A percentile compares a stretch with the other conserved stretches of the same genome.
Evolutionary conservation across 2,113 vertebrate genomes (phyloP).

Genomic region (Alexandromys fortis): DNA sequence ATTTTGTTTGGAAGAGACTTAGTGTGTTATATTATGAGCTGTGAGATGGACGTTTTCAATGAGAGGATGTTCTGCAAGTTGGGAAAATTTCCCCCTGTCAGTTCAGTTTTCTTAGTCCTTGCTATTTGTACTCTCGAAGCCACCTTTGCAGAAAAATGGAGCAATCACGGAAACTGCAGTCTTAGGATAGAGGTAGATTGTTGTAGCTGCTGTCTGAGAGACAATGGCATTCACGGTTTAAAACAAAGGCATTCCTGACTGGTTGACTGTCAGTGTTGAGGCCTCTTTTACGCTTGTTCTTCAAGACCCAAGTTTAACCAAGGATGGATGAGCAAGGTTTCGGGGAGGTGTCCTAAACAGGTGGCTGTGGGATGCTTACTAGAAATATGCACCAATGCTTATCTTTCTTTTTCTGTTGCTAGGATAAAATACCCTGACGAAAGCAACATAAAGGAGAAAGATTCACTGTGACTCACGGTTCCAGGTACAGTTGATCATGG

Average conservation of each 20-base stretch:
- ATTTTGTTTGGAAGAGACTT: conserved; percentile 38
- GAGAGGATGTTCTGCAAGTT: conserved; percentile 30
- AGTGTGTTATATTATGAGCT: conserved; percentile 32
- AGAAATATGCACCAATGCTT: neutral
- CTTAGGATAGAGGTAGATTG: neutral
- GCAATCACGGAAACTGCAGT: conserved; percentile 18
- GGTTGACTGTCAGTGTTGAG: neutral
- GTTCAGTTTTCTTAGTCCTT: neutral
- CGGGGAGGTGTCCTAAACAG: neutral
- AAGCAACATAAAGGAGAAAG: neutral
- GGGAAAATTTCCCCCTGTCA: neutral
- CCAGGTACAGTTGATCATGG: neutral
- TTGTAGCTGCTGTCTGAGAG: neutral
- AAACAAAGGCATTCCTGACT: conserved; percentile 6
- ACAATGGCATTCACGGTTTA: neutral
- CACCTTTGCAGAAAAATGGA: neutral
- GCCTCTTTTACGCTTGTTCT: neutral
- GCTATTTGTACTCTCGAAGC: neutral
- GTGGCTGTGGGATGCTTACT: neutral
- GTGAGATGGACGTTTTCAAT: conserved; percentile 5
- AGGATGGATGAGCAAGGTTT: neutral
- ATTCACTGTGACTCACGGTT: neutral
- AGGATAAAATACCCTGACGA: neutral
- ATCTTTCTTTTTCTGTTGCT: neutral
- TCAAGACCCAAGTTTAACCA: conserved; percentile 27